Evolutionary conservation across 1,140 invertebrate genomes (phyloP), one percentile per base, ranked within the genome.

Genomic region (Bombus polaris): DNA sequence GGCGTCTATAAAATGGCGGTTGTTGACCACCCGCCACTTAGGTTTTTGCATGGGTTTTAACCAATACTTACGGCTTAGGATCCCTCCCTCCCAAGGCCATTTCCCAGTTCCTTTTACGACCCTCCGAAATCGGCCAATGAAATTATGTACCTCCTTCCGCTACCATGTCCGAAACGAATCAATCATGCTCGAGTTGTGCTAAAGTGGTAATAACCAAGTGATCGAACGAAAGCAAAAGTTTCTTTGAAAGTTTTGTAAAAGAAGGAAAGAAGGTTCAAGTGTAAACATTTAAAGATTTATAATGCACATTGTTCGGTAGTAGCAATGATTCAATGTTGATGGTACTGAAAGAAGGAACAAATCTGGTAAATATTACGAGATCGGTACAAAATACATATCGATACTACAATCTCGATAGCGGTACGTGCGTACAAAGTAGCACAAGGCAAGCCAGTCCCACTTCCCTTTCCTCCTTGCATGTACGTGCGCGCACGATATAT

Each of bases 381-480:
- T 57, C 71, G 86, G 59, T 70, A 53, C 74, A 62, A 74, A 85
- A 66, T 77, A 53, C 47, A 53, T 53, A 88, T 87, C 74, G 68
- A 81, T 66, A 83, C 39, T 70, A 75, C 76, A 81, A 88, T 87
- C 81, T 89, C 57, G 65, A 28, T 85, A 83, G 57, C 81, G 66
- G 81, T 83, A 47, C 80, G 72, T 66, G 77, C 44, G 72, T 87
- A 85, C 44, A 74, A 89, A 88, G 83, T 81, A 62, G 87, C 71
- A 91, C 83, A 88, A 91, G 89, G 81, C 72, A 87, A 89, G 37
- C 85, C 68, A 74, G 86, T 89, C 75, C 80, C 72, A 86, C 87
- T 88, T 91, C 87, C 62, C 88, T 89, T 76, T 89, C 66, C 74
- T 91, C 32, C 68, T 86, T 47, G 62, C 47, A 57, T 74, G 59